Evolutionary conservation across 2,113 vertebrate species (phyloP).

Genomic region (rat (Rattus norvegicus)): DNA sequence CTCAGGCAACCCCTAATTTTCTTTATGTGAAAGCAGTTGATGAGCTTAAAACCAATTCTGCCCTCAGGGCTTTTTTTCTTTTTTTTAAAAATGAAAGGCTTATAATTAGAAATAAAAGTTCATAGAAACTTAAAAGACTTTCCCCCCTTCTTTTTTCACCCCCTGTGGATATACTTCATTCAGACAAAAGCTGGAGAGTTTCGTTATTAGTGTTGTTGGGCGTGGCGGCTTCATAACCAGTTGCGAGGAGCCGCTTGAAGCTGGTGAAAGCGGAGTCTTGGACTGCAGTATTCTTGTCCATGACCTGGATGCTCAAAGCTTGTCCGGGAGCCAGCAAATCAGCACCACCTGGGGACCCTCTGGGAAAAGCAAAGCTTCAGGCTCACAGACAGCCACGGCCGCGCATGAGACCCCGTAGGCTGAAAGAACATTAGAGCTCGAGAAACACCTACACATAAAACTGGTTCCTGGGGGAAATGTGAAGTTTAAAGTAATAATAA

Average conservation of each 20-base stretch:
- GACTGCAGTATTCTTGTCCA: fast-evolving
- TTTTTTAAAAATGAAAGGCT: constrained; percentile 53
- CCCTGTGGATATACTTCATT: constrained; percentile 68
- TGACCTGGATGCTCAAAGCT: neutral
- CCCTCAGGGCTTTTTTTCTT: constrained; percentile 69
- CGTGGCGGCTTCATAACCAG: constrained; percentile 48
- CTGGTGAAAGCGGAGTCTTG: neutral
- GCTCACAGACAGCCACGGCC: neutral
- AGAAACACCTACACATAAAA: neutral
- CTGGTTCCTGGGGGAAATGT: neutral
- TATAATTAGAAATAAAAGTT: constrained; percentile 77
- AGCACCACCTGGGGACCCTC: neutral
- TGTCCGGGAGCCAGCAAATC: neutral
- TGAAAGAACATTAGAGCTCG: neutral
- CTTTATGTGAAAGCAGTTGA: constrained; percentile 76
- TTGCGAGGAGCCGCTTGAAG: neutral
- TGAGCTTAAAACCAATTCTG: constrained; percentile 81
- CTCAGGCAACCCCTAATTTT: constrained; percentile 79
- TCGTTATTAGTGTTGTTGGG: constrained; percentile 52
- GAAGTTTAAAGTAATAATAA: constrained; percentile 17
- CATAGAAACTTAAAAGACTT: constrained; percentile 71
- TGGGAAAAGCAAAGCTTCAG: neutral
- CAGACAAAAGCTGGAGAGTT: constrained; percentile 66
- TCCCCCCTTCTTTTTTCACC: neutral
- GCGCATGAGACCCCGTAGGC: neutral